Evolutionary conservation across 2,797 vertebrate genomes (phyloP).

Genomic region (Coregonus sp.): DNA sequence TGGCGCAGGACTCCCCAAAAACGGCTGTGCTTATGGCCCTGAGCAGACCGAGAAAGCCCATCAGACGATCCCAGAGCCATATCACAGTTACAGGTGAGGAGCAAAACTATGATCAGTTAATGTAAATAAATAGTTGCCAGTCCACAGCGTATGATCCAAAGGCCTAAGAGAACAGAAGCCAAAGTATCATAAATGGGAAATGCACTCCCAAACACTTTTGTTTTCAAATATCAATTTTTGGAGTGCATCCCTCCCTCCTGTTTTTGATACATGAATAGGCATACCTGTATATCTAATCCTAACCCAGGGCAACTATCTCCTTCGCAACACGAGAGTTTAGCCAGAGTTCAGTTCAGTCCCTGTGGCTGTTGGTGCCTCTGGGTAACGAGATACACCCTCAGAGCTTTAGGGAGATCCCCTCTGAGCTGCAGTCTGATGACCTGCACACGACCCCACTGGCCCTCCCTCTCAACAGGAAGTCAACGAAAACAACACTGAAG

Average conservation of each 20-base stretch:
- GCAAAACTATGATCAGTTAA: background rate
- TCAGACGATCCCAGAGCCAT: conserved; percentile 92
- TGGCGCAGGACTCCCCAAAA: conserved; percentile 81
- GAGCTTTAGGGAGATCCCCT: conserved; percentile 19
- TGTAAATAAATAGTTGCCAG: background rate
- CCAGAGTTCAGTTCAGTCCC: conserved; percentile 24
- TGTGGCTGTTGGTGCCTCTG: conserved; percentile 14
- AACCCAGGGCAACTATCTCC: background rate
- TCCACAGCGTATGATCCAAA: background rate
- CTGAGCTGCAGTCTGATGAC: conserved; percentile 27
- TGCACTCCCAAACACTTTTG: background rate
- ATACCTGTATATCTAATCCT: background rate
- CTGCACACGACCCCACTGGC: conserved; percentile 21
- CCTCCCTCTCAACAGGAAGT: conserved; percentile 27
- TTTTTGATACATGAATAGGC: background rate
- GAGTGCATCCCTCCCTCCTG: background rate
- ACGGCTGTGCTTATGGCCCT: conserved; percentile 88
- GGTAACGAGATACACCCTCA: conserved; percentile 36
- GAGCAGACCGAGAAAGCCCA: conserved; percentile 87
- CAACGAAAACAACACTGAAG: conserved; percentile 30
- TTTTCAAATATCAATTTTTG: background rate
- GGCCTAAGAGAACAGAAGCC: background rate
- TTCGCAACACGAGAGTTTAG: background rate
- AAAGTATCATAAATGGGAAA: background rate
- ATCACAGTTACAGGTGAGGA: conserved; percentile 86